A percentile compares a stretch with the other conserved stretches of the same genome.
These are phyloP conservation scores for Trachymyrmex septentrionalis DNA, from an alignment of 1,140 invertebrate species.

Conservation along the genomic window DNA sequence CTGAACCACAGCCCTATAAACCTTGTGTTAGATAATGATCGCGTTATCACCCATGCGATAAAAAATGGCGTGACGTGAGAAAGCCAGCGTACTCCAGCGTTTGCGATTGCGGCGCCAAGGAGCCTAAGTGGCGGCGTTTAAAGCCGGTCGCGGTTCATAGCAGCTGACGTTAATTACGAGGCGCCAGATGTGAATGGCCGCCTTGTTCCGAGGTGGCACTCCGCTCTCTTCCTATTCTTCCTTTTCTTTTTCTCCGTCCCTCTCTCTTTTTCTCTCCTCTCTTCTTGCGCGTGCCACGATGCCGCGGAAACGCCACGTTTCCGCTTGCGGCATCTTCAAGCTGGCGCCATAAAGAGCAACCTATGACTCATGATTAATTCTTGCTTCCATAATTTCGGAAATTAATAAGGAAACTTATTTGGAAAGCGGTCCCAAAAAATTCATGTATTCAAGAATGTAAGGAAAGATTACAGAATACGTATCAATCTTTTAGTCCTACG, in stretches of 20 bases:
- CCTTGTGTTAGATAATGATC: slow-evolving; percentile 42
- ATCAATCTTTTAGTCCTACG: background rate
- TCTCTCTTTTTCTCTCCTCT: slow-evolving; percentile 7
- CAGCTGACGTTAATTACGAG: slow-evolving; percentile 76
- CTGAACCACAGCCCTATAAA: background rate
- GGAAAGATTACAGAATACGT: background rate
- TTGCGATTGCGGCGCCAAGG: slow-evolving; percentile 62
- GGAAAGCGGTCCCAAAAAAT: background rate
- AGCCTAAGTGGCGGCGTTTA: slow-evolving; percentile 73
- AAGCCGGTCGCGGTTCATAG: slow-evolving; percentile 58
- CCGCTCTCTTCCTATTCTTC: slow-evolving; percentile 65
- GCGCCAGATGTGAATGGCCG: slow-evolving; percentile 74
- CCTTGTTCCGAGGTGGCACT: slow-evolving; percentile 76
- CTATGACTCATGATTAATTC: background rate
- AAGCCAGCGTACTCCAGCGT: slow-evolving; percentile 3
- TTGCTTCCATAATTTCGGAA: background rate
- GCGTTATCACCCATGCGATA: slow-evolving; percentile 29
- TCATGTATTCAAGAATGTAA: background rate
- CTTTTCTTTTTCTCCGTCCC: background rate
- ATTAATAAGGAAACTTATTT: background rate
- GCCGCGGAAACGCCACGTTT: slow-evolving; percentile 61
- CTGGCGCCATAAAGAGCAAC: background rate
- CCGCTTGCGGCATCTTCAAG: slow-evolving; percentile 55
- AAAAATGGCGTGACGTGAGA: slow-evolving; percentile 50
- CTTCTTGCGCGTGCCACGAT: slow-evolving; percentile 55